Evolutionary conservation across 2,113 vertebrate genomes (phyloP), one percentile per base, ranked within the genome.

Genomic region (Numenius arquata): DNA sequence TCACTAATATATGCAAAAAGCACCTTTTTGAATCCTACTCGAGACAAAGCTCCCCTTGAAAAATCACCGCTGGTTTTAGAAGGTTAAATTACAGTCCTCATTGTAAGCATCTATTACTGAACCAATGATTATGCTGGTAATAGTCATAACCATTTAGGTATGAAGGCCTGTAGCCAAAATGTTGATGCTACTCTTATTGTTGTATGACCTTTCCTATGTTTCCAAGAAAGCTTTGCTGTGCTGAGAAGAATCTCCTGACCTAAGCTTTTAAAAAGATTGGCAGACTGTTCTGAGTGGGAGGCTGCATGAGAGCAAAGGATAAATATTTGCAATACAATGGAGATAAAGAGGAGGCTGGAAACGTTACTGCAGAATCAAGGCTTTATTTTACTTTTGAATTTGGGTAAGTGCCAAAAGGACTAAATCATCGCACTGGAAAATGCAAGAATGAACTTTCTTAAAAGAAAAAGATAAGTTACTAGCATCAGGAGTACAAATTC

Each of bases 301-400:
- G 94, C 77, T 96, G 85, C 90, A 83, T 94, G 95, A 96, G 81
- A 96, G 92, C 88, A 88, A 90, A 96, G 95, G 91, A 97, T 93
- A 96, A 97, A 97, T 97, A 97, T 96, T 96, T 96, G 95, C 95
- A 93, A 91, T 95, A 96, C 92, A 96, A 96, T 95, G 92, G 90
- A 95, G 91, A 96, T 95, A 85, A 88, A 96, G 91, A 94, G 85
- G 85, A 80, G 71, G 88, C 63, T 94, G 93, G 93, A 96, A 96
- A 95, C 79, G 78, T 96, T 96, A 88, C 81, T 85, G 77, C 95
- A 91, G 78, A 71, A 95, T 88, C 71, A 82, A 96, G 85, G 85
- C 85, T 96, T 93, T 89, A 94, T 92, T 95, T 96, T 87, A 91
- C 87, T 94, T 95, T 93, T 88, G 91, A 89, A 70, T 93, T 76